A percentile compares a stretch with the other conserved stretches of the same genome.
phyloP scores from a whole-genome alignment of 2,113 vertebrate species.

The Alethe diademata region DNA sequence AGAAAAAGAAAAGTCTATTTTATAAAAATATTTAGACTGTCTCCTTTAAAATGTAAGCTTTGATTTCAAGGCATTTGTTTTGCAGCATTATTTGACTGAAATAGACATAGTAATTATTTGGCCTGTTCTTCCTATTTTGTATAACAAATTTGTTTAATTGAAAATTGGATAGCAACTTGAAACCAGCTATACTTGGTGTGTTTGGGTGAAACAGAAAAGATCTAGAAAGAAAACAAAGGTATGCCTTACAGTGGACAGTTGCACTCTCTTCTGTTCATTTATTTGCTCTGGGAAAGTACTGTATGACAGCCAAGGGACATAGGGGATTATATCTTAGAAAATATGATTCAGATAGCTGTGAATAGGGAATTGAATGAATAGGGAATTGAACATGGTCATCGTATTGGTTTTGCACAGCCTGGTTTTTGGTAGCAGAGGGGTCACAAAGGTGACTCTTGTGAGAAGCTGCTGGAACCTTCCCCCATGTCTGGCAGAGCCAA shows the following conservation, averaged over 20 bases:
- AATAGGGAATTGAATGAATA: neutral
- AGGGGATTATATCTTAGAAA: neutral
- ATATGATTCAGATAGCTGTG: neutral
- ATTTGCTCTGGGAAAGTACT: neutral
- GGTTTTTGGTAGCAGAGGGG: neutral
- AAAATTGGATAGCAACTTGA: constrained; percentile 3
- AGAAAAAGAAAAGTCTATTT: neutral
- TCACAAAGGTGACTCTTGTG: neutral
- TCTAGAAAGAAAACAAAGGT: neutral
- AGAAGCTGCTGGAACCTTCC: neutral
- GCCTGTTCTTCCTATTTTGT: neutral
- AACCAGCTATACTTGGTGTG: neutral
- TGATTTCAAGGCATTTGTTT: constrained; percentile 43
- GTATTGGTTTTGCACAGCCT: neutral
- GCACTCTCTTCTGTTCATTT: neutral
- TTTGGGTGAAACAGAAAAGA: neutral
- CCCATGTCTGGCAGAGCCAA: neutral
- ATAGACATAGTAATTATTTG: constrained; percentile 28
- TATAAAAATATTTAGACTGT: constrained; percentile 27
- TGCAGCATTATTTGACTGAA: constrained; percentile 17
- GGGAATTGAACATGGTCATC: neutral
- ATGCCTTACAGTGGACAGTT: neutral
- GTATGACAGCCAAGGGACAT: neutral
- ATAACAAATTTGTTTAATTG: neutral
- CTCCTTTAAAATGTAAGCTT: constrained; percentile 11